A percentile compares a stretch with the other conserved stretches of the same genome.
Conservation (phyloP, 1,140 invertebrate genomes). For the Euura saliciscinereae region DNA sequence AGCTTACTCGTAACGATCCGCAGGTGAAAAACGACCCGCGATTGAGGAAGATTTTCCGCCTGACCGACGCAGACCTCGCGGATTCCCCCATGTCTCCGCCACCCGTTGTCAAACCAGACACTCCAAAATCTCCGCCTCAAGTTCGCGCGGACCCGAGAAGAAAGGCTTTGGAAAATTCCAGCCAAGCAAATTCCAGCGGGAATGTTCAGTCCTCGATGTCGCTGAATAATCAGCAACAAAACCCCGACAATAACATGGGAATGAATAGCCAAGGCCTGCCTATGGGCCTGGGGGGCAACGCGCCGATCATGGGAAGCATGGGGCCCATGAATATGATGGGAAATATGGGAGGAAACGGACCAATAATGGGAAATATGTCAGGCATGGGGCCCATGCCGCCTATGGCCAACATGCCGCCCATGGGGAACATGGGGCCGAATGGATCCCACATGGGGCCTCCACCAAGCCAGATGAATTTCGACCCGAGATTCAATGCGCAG, state of each 20-base stretch:
- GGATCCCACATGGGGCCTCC: slow-evolving; percentile 28
- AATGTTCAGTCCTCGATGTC: slow-evolving; percentile 22
- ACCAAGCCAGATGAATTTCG: slow-evolving; percentile 49
- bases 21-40: slow-evolving; percentile 74
- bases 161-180: slow-evolving; percentile 59
- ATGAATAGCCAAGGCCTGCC: not conserved
- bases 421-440: slow-evolving; percentile 28
- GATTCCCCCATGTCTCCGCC: slow-evolving; percentile 57
- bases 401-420: not conserved
- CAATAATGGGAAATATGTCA: slow-evolving; percentile 52
- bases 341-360: slow-evolving; percentile 37
- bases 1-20: slow-evolving; percentile 71
- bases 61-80: slow-evolving; percentile 62
- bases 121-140: slow-evolving; percentile 52
- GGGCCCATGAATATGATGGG: slow-evolving; percentile 55
- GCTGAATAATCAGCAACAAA: slow-evolving; percentile 4
- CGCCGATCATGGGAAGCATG: slow-evolving; percentile 42
- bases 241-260: not conserved
- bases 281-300: slow-evolving; percentile 24
- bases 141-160: slow-evolving; percentile 62
- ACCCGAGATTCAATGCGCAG: slow-evolving; percentile 46
- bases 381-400: slow-evolving; percentile 10
- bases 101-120: slow-evolving; percentile 41
- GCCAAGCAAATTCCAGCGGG: slow-evolving; percentile 39
- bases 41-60: slow-evolving; percentile 73